Conservation (phyloP, 2,113 vertebrate species). For the Phoxinus phoxinus region DNA sequence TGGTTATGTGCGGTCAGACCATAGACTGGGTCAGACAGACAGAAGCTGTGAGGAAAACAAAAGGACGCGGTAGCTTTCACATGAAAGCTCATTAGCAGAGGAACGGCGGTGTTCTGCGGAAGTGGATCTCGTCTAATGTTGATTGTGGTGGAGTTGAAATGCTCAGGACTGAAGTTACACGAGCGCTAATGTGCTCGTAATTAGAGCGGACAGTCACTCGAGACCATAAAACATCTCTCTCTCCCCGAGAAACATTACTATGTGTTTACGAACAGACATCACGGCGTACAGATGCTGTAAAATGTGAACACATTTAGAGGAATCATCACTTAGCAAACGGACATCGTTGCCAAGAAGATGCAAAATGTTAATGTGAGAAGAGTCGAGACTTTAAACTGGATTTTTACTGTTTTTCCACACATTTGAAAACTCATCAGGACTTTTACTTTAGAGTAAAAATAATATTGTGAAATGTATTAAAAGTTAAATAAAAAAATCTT, state of each 20-base stretch:
- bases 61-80: conserved; percentile 58
- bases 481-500: neutral
- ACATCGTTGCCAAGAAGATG: neutral
- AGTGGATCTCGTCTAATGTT: conserved; percentile 61
- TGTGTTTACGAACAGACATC: neutral
- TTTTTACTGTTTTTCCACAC: neutral
- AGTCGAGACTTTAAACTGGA: neutral
- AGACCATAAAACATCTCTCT: conserved; percentile 53
- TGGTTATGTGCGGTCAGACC: neutral
- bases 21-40: neutral
- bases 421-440: too few species aligned
- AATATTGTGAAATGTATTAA: neutral
- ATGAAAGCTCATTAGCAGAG: conserved; percentile 65
- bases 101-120: conserved; percentile 57
- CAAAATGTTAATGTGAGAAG: neutral
- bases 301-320: conserved; percentile 1
- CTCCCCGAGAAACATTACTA: conserved; percentile 3
- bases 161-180: conserved; percentile 52
- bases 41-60: conserved; percentile 39
- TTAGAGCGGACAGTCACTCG: conserved; percentile 58
- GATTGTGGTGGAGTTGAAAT: conserved; percentile 55
- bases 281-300: neutral
- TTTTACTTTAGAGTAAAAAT: neutral
- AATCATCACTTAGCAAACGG: neutral
- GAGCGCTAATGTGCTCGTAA: conserved; percentile 63